Evolutionary conservation across 1,140 invertebrate genomes (phyloP), one percentile per base, ranked within the genome.

Genomic region (Monomorium pharaonis): DNA sequence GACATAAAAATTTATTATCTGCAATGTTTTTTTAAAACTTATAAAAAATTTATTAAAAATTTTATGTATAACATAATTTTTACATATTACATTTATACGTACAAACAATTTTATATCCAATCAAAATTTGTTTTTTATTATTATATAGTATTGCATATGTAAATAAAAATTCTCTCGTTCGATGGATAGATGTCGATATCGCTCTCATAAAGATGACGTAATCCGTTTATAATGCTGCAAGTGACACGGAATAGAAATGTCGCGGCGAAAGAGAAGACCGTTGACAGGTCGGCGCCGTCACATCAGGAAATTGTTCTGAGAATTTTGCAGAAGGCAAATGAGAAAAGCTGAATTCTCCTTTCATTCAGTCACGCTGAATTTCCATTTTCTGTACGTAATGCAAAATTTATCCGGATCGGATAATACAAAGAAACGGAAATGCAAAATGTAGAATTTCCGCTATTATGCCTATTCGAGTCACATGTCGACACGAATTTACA

Each of bases 191-290:
- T 80, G 18, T 24, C 42, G 49, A 80, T 24, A 21, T 54, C 1
- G 21, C 30, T 63, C 10, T 80, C 30, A 33, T 33, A 7, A 24
- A 54, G 49, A 62, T 37, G 33, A 21, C 42, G 33, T 69, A 69
- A 80, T 69, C 24, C 16, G 44, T 80, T 78, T 80, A 49, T 80
- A 80, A 80, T 80, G 30, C 47, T 69, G 47, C 47, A 21, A 69
- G 49, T 69, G 77, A 69, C 76, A 69, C 21, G 63, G 16, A 80
- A 80, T 67, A 80, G 77, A 69, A 80, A 69, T 80, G 62, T 80
- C 76, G 33, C 27, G 30, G 5, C 12, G 76, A 78, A 67, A 24
- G 27, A 10, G 10, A 18, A 24, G 44, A 21, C 63, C 47, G 47
- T 56, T 80, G 77, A 80, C 77, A 80, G 77, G 77, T 69, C 6